Evolutionary conservation across 2,888 invertebrate genomes (phyloP), one percentile per base, ranked within the genome.

Genomic region (Bibio marci): DNA sequence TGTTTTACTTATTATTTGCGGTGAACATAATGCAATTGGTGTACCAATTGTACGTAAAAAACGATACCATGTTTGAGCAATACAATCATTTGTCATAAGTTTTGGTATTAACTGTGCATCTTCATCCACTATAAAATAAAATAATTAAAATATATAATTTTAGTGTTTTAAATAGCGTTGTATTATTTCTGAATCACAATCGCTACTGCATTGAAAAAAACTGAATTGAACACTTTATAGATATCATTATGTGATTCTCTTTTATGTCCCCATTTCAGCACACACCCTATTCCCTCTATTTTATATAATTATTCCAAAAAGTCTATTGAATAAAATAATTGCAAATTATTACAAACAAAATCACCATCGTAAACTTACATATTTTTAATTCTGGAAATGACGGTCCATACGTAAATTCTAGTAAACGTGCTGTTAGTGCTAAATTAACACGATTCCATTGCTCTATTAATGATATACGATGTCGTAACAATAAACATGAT

Each of bases 401-500:
- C 7, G 85, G 76, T 0, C 91, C 92, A 63, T 91, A 92, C 74
- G 91, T 85, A 54, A 90, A 83, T 45, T 73, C 69, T 15, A 94
- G 65, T 37, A 94, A 68, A 32, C 81, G 68, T 2, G 87, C 80
- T 0, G 92, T 92, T 42, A 95, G 69, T 2, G 85, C 82, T 36
- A 91, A 69, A 59, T 90, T 92, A 26, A 91, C 86, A 45, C 90
- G 74, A 62, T 90, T 85, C 94, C 94, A 94, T 55, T 95, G 94
- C 57, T 87, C 85, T 19, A 94, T 76, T 7, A 97, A 70, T 27
- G 91, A 87, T 43, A 87, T 74, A 43, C 94, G 78, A 66, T 97
- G 95, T 11, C 95, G 71, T 94, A 95, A 95, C 52, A 82, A 79
- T 51, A 81, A 72, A 59, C 91, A 91, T 52, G 90, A 85, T 62